Percentiles rank a stretch among this genome's conserved stretches.
phyloP scores from a whole-genome alignment of 2,797 vertebrate species.

The Chaetodon trifasciatus region DNA sequence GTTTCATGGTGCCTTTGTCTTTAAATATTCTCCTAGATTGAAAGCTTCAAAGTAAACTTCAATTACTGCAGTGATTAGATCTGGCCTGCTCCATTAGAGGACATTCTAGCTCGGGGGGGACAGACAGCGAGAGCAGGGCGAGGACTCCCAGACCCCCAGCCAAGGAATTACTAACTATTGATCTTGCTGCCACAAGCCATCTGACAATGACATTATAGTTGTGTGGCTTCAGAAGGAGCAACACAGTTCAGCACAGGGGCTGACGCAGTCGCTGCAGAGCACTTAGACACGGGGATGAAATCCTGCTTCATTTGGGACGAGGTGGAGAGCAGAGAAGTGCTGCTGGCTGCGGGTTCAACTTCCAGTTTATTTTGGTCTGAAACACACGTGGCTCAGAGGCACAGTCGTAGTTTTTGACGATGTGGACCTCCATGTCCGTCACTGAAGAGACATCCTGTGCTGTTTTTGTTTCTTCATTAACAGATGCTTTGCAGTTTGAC shows the following conservation, averaged over 20 bases:
- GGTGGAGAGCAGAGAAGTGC: constrained; percentile 48
- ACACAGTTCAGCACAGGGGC: constrained; percentile 54
- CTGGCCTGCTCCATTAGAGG: constrained; percentile 88
- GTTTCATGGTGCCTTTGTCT: constrained; percentile 86
- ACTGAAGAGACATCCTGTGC: neutral
- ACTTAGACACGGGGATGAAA: constrained; percentile 66
- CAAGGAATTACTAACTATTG: constrained; percentile 83
- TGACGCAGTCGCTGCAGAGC: constrained; percentile 56
- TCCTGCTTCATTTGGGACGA: constrained; percentile 59
- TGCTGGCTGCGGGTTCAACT: constrained; percentile 30
- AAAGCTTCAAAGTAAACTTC: constrained; percentile 89
- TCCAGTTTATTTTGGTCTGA: constrained; percentile 39
- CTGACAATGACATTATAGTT: constrained; percentile 82
- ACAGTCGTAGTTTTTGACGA: constrained; percentile 25
- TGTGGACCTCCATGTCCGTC: neutral
- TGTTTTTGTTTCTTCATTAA: neutral
- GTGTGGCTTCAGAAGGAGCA: constrained; percentile 61
- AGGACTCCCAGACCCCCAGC: constrained; percentile 77
- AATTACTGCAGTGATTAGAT: constrained; percentile 89
- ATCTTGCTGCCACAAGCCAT: constrained; percentile 80
- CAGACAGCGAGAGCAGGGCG: constrained; percentile 61
- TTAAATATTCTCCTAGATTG: constrained; percentile 88
- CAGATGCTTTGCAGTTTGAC: neutral
- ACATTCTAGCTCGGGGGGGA: constrained; percentile 84
- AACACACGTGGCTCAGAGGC: constrained; percentile 11